Evolutionary conservation across 2,888 invertebrate species (phyloP), one percentile per base, ranked within the genome.

Genomic region (Arge pagana): DNA sequence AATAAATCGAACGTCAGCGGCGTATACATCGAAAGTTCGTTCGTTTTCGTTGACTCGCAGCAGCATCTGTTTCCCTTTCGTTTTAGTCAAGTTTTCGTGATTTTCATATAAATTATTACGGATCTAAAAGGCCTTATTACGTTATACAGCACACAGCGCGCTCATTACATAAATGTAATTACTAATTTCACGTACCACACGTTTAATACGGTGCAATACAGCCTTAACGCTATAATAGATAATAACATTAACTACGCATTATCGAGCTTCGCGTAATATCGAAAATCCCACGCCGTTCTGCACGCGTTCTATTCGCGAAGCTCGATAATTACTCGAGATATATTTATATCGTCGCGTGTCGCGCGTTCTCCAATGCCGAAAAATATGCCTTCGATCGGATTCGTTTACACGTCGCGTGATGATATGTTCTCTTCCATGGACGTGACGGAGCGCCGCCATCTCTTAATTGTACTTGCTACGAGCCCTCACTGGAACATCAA

Each of bases 401-500:
- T 31, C n/a, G 11, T 45, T 33, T 45, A n/a, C 45, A 45, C 31
- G 35, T 45, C 23, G n/a, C 33, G 45, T 45, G 35, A 24, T 23
- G 35, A 45, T 45, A 45, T 45, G 35, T 45, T 45, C 13, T 56
- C 53, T 31, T 39, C 48, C 18, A 50, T 23, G 48, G 31, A n/a
- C 35, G 15, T 33, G 4, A 23, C 35, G 11, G 6, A 13, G 13
- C 24, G 15, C 13, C 15, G 31, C 23, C 11, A 10, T 26, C 45
- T 36, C 51, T 58, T 65, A 75, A 56, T 71, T 65, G 61, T 75
- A 74, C 60, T 68, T 73, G 65, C 68, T 66, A 54, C 69, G 67
- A 53, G 81, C 81, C 66, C 82, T 78, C 80, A 83, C 83, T 83
- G 71, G 23, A 81, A 81, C 53, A 52, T 15, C 18, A 52, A 51